These are phyloP conservation scores for Parasteatoda tepidariorum DNA, from an alignment of 1,140 invertebrate species.

Conservation along the genomic window DNA sequence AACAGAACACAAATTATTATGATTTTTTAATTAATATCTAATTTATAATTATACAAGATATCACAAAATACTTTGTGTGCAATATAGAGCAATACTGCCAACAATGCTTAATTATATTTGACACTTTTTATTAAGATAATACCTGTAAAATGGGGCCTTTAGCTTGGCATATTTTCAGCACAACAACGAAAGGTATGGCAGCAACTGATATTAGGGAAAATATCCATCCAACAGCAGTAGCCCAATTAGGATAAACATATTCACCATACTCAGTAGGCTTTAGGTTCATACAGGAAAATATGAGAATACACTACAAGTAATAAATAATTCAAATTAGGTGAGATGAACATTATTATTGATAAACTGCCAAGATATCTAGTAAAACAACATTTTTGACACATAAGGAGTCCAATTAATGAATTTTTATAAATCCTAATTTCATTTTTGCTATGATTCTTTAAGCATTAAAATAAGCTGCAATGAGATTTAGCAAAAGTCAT, in stretches of 20 bases:
- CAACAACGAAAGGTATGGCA: slow-evolving; percentile 67
- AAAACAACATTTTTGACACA: not conserved
- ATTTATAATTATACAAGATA: too few species aligned
- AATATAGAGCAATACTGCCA: too few species aligned
- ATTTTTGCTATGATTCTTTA: too few species aligned
- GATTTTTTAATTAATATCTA: too few species aligned
- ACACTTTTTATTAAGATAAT: slow-evolving; percentile 48
- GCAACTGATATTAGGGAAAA: slow-evolving; percentile 67
- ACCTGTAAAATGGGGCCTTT: slow-evolving; percentile 67
- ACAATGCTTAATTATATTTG: too few species aligned
- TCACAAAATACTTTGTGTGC: too few species aligned
- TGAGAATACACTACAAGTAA: slow-evolving; percentile 66
- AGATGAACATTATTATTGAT: not conserved
- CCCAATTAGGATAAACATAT: slow-evolving; percentile 68
- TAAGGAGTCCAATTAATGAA: not conserved
- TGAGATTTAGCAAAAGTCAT: too few species aligned
- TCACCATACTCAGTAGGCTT: slow-evolving; percentile 66
- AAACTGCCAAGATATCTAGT: too few species aligned
- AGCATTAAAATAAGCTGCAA: too few species aligned
- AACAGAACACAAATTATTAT: too few species aligned
- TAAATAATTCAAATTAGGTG: not conserved
- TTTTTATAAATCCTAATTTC: too few species aligned
- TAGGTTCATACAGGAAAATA: slow-evolving; percentile 67
- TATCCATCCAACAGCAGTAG: slow-evolving; percentile 67
- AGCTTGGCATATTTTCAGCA: slow-evolving; percentile 63